These are phyloP conservation scores for Meganola albula DNA, from an alignment of 2,888 invertebrate genomes.

Conservation along the genomic window DNA sequence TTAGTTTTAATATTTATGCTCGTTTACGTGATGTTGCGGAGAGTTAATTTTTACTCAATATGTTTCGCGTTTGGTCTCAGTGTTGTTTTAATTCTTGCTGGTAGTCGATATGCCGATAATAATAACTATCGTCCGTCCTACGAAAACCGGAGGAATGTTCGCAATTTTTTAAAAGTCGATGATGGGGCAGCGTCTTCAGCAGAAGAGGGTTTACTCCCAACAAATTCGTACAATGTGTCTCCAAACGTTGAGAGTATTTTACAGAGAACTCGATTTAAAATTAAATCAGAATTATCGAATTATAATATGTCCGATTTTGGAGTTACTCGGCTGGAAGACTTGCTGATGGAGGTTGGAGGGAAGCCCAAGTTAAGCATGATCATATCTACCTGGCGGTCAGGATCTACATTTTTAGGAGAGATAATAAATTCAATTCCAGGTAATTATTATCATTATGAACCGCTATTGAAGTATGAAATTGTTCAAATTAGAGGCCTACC, in stretches of 20 bases:
- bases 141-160: slow-evolving; percentile 61
- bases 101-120: slow-evolving; percentile 76
- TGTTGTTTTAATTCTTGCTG: slow-evolving; percentile 72
- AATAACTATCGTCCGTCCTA: slow-evolving; percentile 65
- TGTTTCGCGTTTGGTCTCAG: slow-evolving; percentile 74
- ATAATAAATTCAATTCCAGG: slow-evolving; percentile 89
- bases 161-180: slow-evolving; percentile 80
- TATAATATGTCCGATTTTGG: slow-evolving; percentile 58
- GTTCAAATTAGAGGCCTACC: slow-evolving; percentile 87
- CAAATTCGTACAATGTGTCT: slow-evolving; percentile 55
- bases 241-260: slow-evolving; percentile 57
- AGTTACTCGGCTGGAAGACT: slow-evolving; percentile 79
- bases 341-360: slow-evolving; percentile 83
- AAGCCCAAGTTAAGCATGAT: slow-evolving; percentile 86
- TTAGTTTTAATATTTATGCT: slow-evolving; percentile 36
- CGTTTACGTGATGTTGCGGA: slow-evolving; percentile 68
- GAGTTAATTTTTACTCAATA: slow-evolving; percentile 73
- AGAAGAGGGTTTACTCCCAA: slow-evolving; percentile 30
- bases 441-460: slow-evolving; percentile 94
- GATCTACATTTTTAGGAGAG: slow-evolving; percentile 93
- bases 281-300: slow-evolving; percentile 55
- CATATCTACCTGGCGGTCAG: slow-evolving; percentile 93
- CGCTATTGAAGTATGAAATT: slow-evolving; percentile 88
- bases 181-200: slow-evolving; percentile 45
- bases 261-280: slow-evolving; percentile 54